phyloP scores from a whole-genome alignment of 2,888 invertebrate species.

The Cataglyphis albicans region DNA sequence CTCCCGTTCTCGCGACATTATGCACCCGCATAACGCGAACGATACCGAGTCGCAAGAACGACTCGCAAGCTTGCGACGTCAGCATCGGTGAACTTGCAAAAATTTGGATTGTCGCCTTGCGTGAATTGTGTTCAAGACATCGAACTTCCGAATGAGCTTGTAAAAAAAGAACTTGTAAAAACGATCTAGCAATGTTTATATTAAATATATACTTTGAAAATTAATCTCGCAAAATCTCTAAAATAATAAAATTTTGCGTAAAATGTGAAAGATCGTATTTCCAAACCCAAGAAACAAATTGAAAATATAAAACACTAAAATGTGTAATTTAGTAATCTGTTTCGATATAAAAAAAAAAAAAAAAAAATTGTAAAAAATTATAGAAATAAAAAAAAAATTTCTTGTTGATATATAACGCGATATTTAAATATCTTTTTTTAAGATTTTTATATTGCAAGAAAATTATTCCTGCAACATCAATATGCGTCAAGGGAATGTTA shows the following conservation, averaged over 20 bases:
- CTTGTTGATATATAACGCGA: background rate
- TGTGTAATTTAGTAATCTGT: background rate
- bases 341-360: background rate
- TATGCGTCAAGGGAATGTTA: slow-evolving; percentile 9
- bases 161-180: background rate
- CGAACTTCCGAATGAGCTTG: background rate
- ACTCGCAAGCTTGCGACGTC: background rate
- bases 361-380: background rate
- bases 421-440: slow-evolving; percentile 2
- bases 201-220: background rate
- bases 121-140: background rate
- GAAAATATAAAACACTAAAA: background rate
- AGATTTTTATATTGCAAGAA: background rate
- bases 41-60: slow-evolving; percentile 10
- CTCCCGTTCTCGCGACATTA: background rate
- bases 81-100: background rate
- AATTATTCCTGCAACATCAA: slow-evolving; percentile 23
- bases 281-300: background rate
- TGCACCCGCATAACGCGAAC: slow-evolving; percentile 6
- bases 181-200: background rate
- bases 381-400: background rate
- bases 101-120: background rate
- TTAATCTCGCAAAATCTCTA: background rate
- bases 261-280: background rate
- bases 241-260: background rate